Percentiles rank a stretch among this genome's conserved stretches.
Evolutionary conservation across 2,797 vertebrate genomes (phyloP).

Genomic region (Apogon talboti): DNA sequence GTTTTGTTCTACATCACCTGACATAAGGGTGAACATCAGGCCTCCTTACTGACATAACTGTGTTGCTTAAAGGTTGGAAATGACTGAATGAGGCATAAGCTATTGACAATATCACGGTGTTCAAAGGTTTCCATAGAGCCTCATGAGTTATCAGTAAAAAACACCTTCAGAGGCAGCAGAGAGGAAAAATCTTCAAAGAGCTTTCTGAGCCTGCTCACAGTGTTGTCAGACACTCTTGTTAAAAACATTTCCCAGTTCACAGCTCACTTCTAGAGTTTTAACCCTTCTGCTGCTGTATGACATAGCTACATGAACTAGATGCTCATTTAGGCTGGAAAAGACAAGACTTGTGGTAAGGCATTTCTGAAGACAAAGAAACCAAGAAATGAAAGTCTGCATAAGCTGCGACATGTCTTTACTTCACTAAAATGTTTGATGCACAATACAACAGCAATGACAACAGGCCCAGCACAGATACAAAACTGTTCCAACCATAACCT

Average conservation of each 20-base stretch:
- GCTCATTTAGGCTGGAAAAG: neutral
- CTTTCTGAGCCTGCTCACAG: constrained; percentile 23
- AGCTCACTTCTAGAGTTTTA: constrained; percentile 30
- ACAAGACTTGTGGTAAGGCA: constrained; percentile 3
- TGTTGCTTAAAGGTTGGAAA: constrained; percentile 48
- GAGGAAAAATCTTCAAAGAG: constrained; percentile 43
- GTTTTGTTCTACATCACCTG: constrained; percentile 10
- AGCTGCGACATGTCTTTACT: constrained; percentile 35
- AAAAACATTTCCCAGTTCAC: constrained; percentile 19
- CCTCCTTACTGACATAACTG: constrained; percentile 31
- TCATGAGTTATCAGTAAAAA: constrained; percentile 33
- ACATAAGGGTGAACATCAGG: constrained; percentile 23
- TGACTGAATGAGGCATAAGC: constrained; percentile 37
- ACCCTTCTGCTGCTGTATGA: constrained; percentile 3
- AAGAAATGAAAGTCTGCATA: constrained; percentile 17
- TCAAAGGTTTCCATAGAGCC: constrained; percentile 53
- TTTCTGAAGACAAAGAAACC: constrained; percentile 3
- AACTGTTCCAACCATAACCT: constrained; percentile 42
- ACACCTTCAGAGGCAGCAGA: constrained; percentile 34
- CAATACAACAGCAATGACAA: constrained; percentile 44
- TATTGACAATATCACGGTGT: constrained; percentile 42
- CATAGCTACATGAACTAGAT: neutral
- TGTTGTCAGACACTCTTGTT: constrained; percentile 23
- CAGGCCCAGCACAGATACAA: constrained; percentile 45
- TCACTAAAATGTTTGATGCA: constrained; percentile 26